phyloP scores from a whole-genome alignment of 2,888 invertebrate species.

The Caenorhabditis drosophilae region DNA sequence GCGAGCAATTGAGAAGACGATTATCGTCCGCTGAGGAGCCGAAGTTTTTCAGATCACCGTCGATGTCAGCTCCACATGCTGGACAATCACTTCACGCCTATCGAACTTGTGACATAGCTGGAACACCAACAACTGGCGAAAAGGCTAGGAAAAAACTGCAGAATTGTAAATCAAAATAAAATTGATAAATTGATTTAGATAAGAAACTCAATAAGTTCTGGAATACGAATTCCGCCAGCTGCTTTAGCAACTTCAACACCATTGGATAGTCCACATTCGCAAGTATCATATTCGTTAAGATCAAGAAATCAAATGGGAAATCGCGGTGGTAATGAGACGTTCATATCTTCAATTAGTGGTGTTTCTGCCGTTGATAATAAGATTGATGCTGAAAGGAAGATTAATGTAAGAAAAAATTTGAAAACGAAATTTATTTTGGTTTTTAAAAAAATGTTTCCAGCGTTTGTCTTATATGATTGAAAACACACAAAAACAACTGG shows the following conservation, averaged over 20 bases:
- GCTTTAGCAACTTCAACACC: conserved; percentile 49
- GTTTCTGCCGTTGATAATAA: conserved; percentile 16
- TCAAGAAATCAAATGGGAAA: background rate
- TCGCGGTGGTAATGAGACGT: conserved; percentile 17
- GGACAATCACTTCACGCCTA: conserved; percentile 28
- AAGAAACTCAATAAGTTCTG: background rate
- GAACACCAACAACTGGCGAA: conserved; percentile 22
- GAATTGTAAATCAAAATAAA: background rate
- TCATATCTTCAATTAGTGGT: conserved; percentile 23
- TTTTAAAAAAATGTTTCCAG: background rate
- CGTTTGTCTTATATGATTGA: conserved; percentile 31
- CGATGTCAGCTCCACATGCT: conserved; percentile 32
- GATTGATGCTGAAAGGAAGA: conserved; percentile 14
- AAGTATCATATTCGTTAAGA: conserved; percentile 1
- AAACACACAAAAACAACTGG: conserved; percentile 32
- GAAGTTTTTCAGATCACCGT: conserved; percentile 29
- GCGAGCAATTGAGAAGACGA: conserved; percentile 18
- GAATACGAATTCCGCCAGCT: conserved; percentile 7
- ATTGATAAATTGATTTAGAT: background rate
- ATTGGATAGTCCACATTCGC: conserved; percentile 17
- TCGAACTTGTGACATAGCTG: conserved; percentile 12
- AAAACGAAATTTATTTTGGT: background rate
- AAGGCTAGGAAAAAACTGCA: conserved; percentile 5
- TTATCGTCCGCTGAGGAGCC: conserved; percentile 30
- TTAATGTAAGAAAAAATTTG: conserved; percentile 9